Conservation (phyloP, 2,113 vertebrate genomes). For the Thamnophis sirtalis region DNA sequence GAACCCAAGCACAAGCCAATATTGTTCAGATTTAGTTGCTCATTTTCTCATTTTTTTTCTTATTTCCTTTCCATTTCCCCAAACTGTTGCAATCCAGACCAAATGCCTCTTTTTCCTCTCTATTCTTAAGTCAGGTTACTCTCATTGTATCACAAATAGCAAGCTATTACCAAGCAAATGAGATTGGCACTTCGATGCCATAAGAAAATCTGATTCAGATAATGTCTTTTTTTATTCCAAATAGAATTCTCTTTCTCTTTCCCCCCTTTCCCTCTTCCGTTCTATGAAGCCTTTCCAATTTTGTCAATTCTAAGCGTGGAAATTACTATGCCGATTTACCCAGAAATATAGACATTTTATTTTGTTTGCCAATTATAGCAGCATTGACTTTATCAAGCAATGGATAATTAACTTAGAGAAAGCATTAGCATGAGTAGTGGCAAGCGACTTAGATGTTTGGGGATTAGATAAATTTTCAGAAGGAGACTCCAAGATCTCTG, state of each 20-base stretch:
- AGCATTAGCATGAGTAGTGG: not conserved
- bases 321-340: not conserved
- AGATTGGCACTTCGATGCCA: constrained; percentile 3
- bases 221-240: not conserved
- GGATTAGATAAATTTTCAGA: not conserved
- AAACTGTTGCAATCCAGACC: constrained; percentile 11
- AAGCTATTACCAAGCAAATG: constrained; percentile 35
- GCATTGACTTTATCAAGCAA: not conserved
- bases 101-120: constrained; percentile 4
- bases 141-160: constrained; percentile 20
- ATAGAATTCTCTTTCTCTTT: not conserved
- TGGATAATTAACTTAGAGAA: not conserved
- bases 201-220: not conserved
- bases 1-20: constrained; percentile 3
- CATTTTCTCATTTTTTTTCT: constrained; percentile 18
- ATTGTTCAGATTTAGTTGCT: constrained; percentile 1
- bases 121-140: constrained; percentile 10
- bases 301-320: not conserved
- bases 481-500: not conserved
- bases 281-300: not conserved
- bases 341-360: not conserved
- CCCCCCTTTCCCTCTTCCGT: not conserved
- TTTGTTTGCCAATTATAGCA: constrained; percentile 11
- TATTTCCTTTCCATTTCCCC: not conserved
- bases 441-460: not conserved